Evolutionary conservation across 2,888 invertebrate species (phyloP).

Genomic region (Drosophila vallismaia): DNA sequence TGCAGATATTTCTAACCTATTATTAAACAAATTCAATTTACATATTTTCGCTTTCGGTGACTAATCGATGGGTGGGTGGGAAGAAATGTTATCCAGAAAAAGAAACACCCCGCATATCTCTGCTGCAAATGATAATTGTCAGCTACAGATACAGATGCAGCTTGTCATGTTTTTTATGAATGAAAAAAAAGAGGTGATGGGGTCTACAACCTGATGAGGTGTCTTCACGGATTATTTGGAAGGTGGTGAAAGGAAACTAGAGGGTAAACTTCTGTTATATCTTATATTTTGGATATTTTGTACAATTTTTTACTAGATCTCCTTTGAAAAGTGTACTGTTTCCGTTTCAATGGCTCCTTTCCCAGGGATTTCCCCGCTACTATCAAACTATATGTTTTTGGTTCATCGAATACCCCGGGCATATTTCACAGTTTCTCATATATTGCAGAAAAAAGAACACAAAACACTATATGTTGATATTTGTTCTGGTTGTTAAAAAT

Average conservation of each 20-base stretch:
- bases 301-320: no score
- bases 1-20: conserved; percentile 20
- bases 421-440: conserved; percentile 47
- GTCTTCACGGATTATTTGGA: conserved; percentile 14
- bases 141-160: conserved; percentile 40
- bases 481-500: conserved; percentile 73
- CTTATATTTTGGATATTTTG: no score
- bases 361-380: conserved; percentile 1
- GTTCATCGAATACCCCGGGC: conserved; percentile 32
- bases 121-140: conserved; percentile 41
- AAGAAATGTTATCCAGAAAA: conserved; percentile 19
- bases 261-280: no score
- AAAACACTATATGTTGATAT: conserved; percentile 57
- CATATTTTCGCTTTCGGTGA: conserved; percentile 42
- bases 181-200: conserved; percentile 20
- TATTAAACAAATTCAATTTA: conserved; percentile 35
- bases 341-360: no score
- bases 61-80: conserved; percentile 46
- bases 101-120: conserved; percentile 14
- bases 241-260: background rate
- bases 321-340: no score
- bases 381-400: conserved; percentile 3
- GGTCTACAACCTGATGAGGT: conserved; percentile 39
- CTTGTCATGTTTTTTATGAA: conserved; percentile 38
- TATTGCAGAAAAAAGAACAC: conserved; percentile 39